Conservation (phyloP, 1,140 invertebrate genomes). For the Lordiphosa stackelbergi region DNA sequence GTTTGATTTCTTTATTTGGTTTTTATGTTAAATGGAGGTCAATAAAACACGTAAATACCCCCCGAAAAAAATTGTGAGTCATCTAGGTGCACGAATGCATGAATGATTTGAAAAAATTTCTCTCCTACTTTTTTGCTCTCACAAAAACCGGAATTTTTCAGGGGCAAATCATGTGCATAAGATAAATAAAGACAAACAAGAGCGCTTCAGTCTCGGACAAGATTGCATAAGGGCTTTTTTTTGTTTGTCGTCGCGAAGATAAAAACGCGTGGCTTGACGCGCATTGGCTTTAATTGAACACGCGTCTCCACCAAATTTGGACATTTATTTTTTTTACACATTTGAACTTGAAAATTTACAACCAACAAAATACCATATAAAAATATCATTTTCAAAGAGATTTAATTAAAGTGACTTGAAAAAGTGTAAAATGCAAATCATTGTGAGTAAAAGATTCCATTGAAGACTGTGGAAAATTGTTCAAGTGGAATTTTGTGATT, state of each 20-base stretch:
- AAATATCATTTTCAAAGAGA: slow-evolving; percentile 35
- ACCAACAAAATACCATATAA: slow-evolving; percentile 17
- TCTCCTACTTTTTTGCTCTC: slow-evolving; percentile 31
- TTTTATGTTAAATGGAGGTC: slow-evolving; percentile 52
- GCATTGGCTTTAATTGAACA: slow-evolving; percentile 60
- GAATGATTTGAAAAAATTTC: slow-evolving; percentile 11
- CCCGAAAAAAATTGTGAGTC: slow-evolving; percentile 47
- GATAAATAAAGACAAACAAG: slow-evolving; percentile 53
- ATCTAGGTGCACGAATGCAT: slow-evolving; percentile 8
- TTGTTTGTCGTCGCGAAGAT: slow-evolving; percentile 29
- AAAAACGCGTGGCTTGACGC: slow-evolving; percentile 43
- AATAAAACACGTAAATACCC: slow-evolving; percentile 68
- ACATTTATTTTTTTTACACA: slow-evolving; percentile 18
- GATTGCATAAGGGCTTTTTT: slow-evolving; percentile 65
- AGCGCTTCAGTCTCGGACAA: slow-evolving; percentile 43
- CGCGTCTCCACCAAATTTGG: slow-evolving; percentile 23
- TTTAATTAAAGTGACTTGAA: slow-evolving; percentile 10
- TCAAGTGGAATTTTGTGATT: no score
- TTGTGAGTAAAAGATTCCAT: slow-evolving; percentile 47
- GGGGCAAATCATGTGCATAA: slow-evolving; percentile 63
- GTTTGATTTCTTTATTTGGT: slow-evolving; percentile 61
- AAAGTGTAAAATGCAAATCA: slow-evolving; percentile 58
- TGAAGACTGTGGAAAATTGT: background rate
- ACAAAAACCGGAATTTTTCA: slow-evolving; percentile 74
- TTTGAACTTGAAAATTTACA: slow-evolving; percentile 50